Evolutionary conservation across 2,888 invertebrate species (phyloP), one percentile per base, ranked within the genome.

Genomic region (Metacarcinus magister): DNA sequence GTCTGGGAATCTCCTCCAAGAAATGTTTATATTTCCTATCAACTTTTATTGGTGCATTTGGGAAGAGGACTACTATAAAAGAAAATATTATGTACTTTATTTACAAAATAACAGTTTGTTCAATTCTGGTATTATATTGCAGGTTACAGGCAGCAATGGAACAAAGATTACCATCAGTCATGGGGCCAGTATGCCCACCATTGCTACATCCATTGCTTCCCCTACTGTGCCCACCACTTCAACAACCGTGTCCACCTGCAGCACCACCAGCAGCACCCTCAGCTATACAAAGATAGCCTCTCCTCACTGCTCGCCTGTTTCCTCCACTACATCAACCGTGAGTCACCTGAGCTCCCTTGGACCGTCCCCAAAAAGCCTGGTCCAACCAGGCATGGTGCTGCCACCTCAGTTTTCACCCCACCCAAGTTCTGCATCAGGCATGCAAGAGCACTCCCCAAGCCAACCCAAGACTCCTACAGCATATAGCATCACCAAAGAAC

Each of bases 151-250:
- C 43, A 90, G 95, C 48, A 91, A 28, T 46, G 67, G 44, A 8
- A 92, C 75, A 43, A 95, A 95, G 48, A 46, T 43, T 10, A 96
- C 92, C 32, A 87, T 67, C 39, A 95, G 95, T 43, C 96, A 95
- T 10, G 96, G 96, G 54, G 93, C 96, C 23, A 96, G 96, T 67
- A 96, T 96, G 96, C 96, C 96, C n/a, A 96, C 94, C 94, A 95
- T 96, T 54, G 44, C 96, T 60, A 96, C 96, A 0, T 95, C 96
- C 10, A 93, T 67, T 43, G 89, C 96, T 23, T 96, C 96, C 44
- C 96, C 96, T 28, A 96, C 93, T 32, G 48, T 95, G 19, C 96
- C 96, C 95, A 93, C 96, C 60, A 96, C 96, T 46, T 94, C 96
- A 44, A 96, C 96, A 44, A 96, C 96, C 7, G 95, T 95, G 10